Conservation (phyloP, 2,113 vertebrate genomes). For the Delphinus delphis region DNA sequence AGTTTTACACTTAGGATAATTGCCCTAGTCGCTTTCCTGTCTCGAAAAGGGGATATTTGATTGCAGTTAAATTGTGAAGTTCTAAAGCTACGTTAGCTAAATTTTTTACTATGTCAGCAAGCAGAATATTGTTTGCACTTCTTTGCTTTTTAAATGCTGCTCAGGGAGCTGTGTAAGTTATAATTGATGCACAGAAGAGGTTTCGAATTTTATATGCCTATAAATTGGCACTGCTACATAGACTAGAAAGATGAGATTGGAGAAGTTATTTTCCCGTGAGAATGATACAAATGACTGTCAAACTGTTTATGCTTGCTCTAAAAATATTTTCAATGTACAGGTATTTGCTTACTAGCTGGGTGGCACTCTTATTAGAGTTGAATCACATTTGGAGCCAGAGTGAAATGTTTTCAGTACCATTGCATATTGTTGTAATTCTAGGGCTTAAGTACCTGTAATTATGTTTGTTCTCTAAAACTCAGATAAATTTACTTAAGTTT, state of each 20-base stretch:
- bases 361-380: constrained; percentile 64
- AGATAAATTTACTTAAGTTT: constrained; percentile 32
- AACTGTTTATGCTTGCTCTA: constrained; percentile 75
- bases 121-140: constrained; percentile 80
- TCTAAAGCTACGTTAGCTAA: constrained; percentile 74
- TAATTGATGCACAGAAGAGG: constrained; percentile 79
- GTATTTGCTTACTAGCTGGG: constrained; percentile 69
- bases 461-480: constrained; percentile 41
- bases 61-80: constrained; percentile 71
- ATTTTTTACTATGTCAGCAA: constrained; percentile 82
- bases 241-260: constrained; percentile 77
- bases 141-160: constrained; percentile 81
- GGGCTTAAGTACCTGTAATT: constrained; percentile 35
- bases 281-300: constrained; percentile 77
- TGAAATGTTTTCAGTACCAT: constrained; percentile 44
- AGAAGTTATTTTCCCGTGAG: constrained; percentile 78
- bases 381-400: constrained; percentile 68
- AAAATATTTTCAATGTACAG: constrained; percentile 77
- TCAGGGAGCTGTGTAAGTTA: constrained; percentile 68
- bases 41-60: constrained; percentile 67
- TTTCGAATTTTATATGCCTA: constrained; percentile 80
- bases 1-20: constrained; percentile 42
- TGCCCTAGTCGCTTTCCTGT: constrained; percentile 33
- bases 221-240: constrained; percentile 67
- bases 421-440: neutral